Evolutionary conservation across 2,113 vertebrate genomes (phyloP), one percentile per base, ranked within the genome.

Genomic region (Pitta sordida): DNA sequence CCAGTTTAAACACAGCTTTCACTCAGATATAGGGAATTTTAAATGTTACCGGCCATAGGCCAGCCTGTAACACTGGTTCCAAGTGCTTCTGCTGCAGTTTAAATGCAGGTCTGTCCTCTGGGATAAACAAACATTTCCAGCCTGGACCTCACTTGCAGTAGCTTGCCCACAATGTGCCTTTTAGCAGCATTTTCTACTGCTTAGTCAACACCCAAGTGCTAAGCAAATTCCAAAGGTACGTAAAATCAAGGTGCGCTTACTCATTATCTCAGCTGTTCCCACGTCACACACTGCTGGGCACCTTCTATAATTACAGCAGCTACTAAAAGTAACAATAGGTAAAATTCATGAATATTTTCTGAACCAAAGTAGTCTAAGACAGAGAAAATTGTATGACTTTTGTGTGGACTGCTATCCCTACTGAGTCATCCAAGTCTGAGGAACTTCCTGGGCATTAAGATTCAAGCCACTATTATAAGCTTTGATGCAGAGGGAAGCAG

Each of bases 371-470:
- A 51, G 44, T 18, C 41, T 6, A 44, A 55, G 44, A 68, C 11
- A 82, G 2, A 63, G 17, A 90, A 68, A 80, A 73, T 3, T 9
- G 11, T 30, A 67, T 41, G 23, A 83, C 37, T 23, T 77, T 30
- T 13, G 2, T 7, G 34, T 3, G 3, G 13, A 60, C 11, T 2
- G 0, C 21, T 63, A 39, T 10, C 9, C n/a, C 37, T 39, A 32
- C 5, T 0, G 0, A 77, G 63, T 26, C 53, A 86, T 10, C 29
- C 3, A 46, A 36, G 21, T 13, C 10, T 15, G 17, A 53, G 37
- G 43, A 49, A 58, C 21, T 11, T 43, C 36, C 36, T 14, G 4
- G 7, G 4, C n/a, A 29, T 10, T 41, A 2, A 30, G 26, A n/a
- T 32, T 39, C 71, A 68, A 29, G 73, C 32, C 34, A 29, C 34